These are phyloP conservation scores for Phylloscopus trochiloides DNA, from an alignment of 2,113 vertebrate species.

Conservation along the genomic window DNA sequence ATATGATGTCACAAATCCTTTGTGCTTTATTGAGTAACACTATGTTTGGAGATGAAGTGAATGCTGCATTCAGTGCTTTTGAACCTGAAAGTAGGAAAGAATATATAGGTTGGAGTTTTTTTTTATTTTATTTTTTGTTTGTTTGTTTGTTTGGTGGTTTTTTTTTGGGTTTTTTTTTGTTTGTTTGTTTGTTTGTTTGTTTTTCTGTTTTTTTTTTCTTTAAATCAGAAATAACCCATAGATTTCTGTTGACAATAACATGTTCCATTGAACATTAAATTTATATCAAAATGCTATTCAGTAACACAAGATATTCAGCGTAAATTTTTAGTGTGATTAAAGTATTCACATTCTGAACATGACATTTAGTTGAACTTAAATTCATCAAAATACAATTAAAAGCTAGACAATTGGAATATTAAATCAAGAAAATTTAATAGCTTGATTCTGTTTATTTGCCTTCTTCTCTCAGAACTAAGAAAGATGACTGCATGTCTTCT, in stretches of 20 bases:
- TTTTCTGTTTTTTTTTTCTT: neutral
- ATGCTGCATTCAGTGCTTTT: neutral
- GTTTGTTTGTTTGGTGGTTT: too few relatives aligned
- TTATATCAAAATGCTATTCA: constrained; percentile 33
- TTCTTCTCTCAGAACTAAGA: constrained; percentile 20
- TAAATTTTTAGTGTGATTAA: constrained; percentile 5
- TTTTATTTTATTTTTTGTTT: too few relatives aligned
- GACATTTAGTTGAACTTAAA: constrained; percentile 20
- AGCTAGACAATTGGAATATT: neutral
- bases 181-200: too few relatives aligned
- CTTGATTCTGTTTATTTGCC: constrained; percentile 41
- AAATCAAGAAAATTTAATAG: neutral
- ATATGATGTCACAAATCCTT: constrained; percentile 64
- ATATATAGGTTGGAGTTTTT: neutral
- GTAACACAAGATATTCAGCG: constrained; percentile 19
- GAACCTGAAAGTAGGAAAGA: neutral
- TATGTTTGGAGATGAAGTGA: constrained; percentile 20
- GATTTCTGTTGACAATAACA: constrained; percentile 23
- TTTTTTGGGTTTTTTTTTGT: neutral
- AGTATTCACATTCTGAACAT: constrained; percentile 48
- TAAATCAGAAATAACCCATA: neutral
- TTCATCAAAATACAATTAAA: constrained; percentile 59
- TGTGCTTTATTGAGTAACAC: constrained; percentile 37
- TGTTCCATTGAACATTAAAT: constrained; percentile 39
- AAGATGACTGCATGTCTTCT: neutral